These are phyloP conservation scores for Cryptocheilus praepositus DNA, from an alignment of 2,888 invertebrate species.

Conservation along the genomic window DNA sequence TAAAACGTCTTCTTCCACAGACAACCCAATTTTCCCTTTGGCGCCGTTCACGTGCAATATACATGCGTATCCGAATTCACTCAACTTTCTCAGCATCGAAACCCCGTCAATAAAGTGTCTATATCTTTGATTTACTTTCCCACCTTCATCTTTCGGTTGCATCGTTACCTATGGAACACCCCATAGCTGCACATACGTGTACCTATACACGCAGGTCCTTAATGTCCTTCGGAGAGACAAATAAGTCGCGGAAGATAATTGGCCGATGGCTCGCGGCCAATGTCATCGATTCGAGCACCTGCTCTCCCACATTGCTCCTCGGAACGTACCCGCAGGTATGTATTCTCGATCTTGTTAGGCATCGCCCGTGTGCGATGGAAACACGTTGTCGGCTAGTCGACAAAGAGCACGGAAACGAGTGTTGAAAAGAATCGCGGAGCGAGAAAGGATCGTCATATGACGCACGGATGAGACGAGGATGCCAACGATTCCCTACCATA, in stretches of 20 bases:
- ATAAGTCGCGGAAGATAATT: slow-evolving; percentile 55
- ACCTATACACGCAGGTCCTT: slow-evolving; percentile 24
- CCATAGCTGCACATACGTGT: neutral
- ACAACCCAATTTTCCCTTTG: too few species aligned
- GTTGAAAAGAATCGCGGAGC: slow-evolving; percentile 12
- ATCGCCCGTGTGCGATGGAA: slow-evolving; percentile 36
- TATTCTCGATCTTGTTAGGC: slow-evolving; percentile 54
- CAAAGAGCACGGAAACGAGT: slow-evolving; percentile 13
- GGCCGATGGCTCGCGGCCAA: slow-evolving; percentile 39
- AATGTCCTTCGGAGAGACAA: slow-evolving; percentile 36
- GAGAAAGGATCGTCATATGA: neutral
- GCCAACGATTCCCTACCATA: too few species aligned
- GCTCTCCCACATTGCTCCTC: slow-evolving; percentile 54
- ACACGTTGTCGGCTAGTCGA: slow-evolving; percentile 34
- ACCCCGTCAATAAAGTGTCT: too few species aligned
- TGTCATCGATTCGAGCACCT: slow-evolving; percentile 60
- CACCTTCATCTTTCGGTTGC: too few species aligned
- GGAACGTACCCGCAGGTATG: slow-evolving; percentile 46
- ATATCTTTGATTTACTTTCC: too few species aligned
- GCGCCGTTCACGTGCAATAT: too few species aligned
- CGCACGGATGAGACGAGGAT: neutral
- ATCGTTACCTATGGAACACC: too few species aligned
- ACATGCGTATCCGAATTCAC: too few species aligned
- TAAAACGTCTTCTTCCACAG: too few species aligned
- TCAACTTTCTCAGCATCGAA: too few species aligned